Conservation (phyloP, 2,888 invertebrate genomes). For the Euproctis similis region DNA sequence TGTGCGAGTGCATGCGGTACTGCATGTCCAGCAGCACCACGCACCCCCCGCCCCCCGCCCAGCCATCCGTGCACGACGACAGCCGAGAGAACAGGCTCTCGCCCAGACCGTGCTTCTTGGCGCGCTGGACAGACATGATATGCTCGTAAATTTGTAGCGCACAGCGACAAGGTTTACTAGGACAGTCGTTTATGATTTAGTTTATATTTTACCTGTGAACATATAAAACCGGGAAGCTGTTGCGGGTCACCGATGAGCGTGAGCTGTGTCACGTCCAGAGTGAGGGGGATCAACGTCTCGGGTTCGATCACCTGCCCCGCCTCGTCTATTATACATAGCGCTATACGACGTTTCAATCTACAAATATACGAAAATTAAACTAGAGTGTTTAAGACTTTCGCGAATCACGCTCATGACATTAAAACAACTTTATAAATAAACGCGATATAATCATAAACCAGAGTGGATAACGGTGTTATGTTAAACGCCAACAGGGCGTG, state of each 20-base stretch:
- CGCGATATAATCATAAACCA: too few species aligned
- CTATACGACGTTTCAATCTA: slow-evolving; percentile 58
- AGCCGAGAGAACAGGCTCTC: slow-evolving; percentile 87
- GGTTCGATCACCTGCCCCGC: slow-evolving; percentile 92
- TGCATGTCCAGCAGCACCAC: slow-evolving; percentile 79
- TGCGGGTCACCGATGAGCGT: slow-evolving; percentile 91
- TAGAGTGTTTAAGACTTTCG: too few species aligned
- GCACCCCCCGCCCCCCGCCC: slow-evolving; percentile 45
- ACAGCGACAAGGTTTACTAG: too few species aligned
- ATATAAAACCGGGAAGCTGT: slow-evolving; percentile 87
- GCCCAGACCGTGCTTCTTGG: slow-evolving; percentile 80
- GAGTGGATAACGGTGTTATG: too few species aligned
- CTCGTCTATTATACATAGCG: slow-evolving; percentile 88
- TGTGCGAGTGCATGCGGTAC: slow-evolving; percentile 90
- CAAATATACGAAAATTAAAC: neutral
- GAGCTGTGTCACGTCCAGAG: slow-evolving; percentile 82
- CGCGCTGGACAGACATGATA: slow-evolving; percentile 77
- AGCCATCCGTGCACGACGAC: slow-evolving; percentile 70
- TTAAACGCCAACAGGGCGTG: too few species aligned
- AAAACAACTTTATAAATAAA: too few species aligned
- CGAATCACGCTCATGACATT: too few species aligned
- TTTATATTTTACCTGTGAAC: slow-evolving; percentile 84
- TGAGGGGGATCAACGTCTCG: slow-evolving; percentile 86
- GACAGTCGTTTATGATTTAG: too few species aligned
- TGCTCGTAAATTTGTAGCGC: too few species aligned